Base-by-base conservation (phyloP, 2,888 invertebrate species). In the Cosmorhoe ocellata region DNA sequence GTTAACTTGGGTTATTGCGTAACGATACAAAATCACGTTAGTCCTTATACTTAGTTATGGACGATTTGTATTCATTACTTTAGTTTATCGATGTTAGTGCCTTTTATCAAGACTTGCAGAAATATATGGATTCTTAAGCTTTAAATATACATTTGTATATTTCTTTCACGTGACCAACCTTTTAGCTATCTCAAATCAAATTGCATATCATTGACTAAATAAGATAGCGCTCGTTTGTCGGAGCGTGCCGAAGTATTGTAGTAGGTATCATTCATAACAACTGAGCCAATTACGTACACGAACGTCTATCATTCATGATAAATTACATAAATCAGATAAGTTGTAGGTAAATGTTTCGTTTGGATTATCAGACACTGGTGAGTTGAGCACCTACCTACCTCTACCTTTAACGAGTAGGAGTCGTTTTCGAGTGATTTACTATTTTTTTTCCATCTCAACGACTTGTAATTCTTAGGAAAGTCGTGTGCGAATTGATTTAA, bases 191-290 rank as follows among this genome's bases (percentile, higher is more conserved):
- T 45, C 33, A 43, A 24, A 37, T 31, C 48, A 28, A 50, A 52
- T 57, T 55, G 52, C 39, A 61, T 61, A 65, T 60, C 51, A 49
- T 54, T 58, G 42, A 57, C 43, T 31, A 52, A 65, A 67, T 67
- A 67, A 67, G 64, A 69, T 66, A 64, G 37, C 41, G 30, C 42
- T 46, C 57, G 49, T 51, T 60, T 52, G 54, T 48, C 37, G 44
- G 45, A 52, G 43, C 63, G 55, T 67, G 60, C 63, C 56, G 56
- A 33, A 42, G 37, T 51, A 41, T 40, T 39, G 47, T 55, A 57
- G 28, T 32, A 10, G 26, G 59, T 60, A 61, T 65, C 64, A 64
- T 63, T 59, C 49, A 57, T 54, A 56, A 32, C 46, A 33, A 51
- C 57, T 59, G 56, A 46, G 58, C 53, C 62, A 58, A 60, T 65